These are phyloP conservation scores for Pseudoips prasinana DNA, from an alignment of 2,888 invertebrate species.

Conservation along the genomic window DNA sequence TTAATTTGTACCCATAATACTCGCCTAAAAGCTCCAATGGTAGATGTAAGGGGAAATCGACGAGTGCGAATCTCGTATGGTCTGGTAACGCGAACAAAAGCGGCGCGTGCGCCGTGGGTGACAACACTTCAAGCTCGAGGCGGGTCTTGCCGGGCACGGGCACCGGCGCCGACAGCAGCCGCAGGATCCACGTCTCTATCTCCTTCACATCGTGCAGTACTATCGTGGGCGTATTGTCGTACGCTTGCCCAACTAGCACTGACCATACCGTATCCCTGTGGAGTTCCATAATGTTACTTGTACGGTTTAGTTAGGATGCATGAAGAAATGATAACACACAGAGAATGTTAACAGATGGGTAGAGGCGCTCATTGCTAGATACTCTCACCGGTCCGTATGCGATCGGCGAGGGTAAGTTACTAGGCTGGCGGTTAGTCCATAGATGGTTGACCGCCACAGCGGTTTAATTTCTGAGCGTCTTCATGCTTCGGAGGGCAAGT, in stretches of 20 bases:
- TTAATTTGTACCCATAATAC: too few relatives aligned
- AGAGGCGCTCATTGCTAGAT: too few relatives aligned
- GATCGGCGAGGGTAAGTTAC: too few relatives aligned
- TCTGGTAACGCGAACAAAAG: slow-evolving; percentile 97
- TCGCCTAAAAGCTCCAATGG: slow-evolving; percentile 96
- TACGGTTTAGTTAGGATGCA: too few relatives aligned
- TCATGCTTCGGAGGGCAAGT: too few relatives aligned
- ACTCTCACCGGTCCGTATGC: too few relatives aligned
- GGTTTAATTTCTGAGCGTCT: too few relatives aligned
- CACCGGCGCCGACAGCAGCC: slow-evolving; percentile 97
- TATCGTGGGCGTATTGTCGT: slow-evolving; percentile 91
- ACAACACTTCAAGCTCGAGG: slow-evolving; percentile 90
- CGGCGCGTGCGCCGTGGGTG: slow-evolving; percentile 91
- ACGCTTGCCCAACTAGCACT: slow-evolving; percentile 91
- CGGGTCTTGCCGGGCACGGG: slow-evolving; percentile 98
- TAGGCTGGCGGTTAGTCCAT: too few relatives aligned
- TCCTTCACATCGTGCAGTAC: slow-evolving; percentile 98
- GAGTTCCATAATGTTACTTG: slow-evolving; percentile 1
- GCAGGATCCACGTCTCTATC: slow-evolving; percentile 99
- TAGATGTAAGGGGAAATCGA: slow-evolving; percentile 99
- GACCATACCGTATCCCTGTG: slow-evolving; percentile 98
- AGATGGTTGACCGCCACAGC: too few relatives aligned
- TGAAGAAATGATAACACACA: too few relatives aligned
- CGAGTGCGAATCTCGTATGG: slow-evolving; percentile 97
- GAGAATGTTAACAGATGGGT: too few relatives aligned